Conservation (phyloP, 92 coral and sea anemone species). For the Metridium senile region DNA sequence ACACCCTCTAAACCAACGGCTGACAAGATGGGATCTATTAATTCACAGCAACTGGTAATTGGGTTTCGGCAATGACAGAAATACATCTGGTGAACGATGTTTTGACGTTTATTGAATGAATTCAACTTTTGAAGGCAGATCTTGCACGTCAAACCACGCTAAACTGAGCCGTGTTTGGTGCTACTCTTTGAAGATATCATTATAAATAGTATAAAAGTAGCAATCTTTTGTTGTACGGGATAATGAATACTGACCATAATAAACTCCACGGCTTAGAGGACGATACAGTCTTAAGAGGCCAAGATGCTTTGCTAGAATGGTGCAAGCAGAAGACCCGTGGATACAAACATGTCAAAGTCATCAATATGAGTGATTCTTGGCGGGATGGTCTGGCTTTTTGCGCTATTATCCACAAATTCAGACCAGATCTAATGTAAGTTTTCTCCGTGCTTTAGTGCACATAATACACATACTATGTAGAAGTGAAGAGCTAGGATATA, state of each 20-base stretch:
- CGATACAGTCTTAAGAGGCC: conserved; percentile 42
- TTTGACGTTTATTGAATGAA: not conserved
- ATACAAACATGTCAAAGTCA: conserved; percentile 59
- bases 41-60: conserved; percentile 10
- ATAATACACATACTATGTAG: no score
- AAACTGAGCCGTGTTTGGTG: not conserved
- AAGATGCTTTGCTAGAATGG: conserved; percentile 75
- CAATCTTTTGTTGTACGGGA: no score
- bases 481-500: no score
- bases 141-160: not conserved
- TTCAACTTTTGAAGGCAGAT: not conserved
- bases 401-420: conserved; percentile 68
- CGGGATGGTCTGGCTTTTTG: conserved; percentile 82
- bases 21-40: conserved; percentile 5
- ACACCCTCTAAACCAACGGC: conserved; percentile 9
- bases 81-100: not conserved
- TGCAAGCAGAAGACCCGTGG: conserved; percentile 58
- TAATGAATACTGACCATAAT: not conserved
- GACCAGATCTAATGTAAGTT: conserved; percentile 79
- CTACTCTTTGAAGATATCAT: no score
- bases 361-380: conserved; percentile 78
- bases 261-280: not conserved
- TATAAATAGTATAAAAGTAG: no score
- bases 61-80: not conserved
- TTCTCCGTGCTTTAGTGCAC: not conserved